Base-by-base conservation (phyloP, 2,113 vertebrate genomes). In the Scomber scombrus region DNA sequence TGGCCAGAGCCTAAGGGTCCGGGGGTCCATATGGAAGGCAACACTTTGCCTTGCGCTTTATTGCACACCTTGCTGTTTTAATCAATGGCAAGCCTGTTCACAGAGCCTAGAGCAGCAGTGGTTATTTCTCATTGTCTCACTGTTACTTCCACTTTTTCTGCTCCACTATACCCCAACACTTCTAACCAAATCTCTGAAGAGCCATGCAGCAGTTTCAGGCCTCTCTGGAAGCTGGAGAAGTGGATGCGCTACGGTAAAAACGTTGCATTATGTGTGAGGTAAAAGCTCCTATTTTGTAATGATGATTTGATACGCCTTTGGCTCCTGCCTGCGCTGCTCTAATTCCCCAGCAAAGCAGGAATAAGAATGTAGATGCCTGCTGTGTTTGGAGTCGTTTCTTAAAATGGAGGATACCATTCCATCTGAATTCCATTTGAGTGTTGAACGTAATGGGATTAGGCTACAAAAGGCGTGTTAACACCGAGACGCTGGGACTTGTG, bases 1-100 rank as follows among this genome's bases (percentile, higher is more conserved):
- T 90, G 94, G 95, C 95, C 92, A 95, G 94, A 95, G 96, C 96
- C 97, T 93, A 61, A 69, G 94, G 97, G 97, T 94, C 94, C 91
- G 90, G 86, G 81, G 94, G 95, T 95, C 97, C 97, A 98, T 96
- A 98, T 98, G 97, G 97, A 93, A 96, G 96, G 94, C 92, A 54
- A 89, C 93, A 91, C 92, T 93, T 93, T 88, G 92, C 92, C 92
- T 91, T 88, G 85, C 82, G 87, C 93, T 93, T 95, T 95, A 94
- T 94, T 95, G 93, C 94, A 95, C 93, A 95, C 94, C 94, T 95
- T 93, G 94, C 95, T 95, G 93, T 95, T 95, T 95, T 95, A 95
- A 96, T 95, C 95, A 95, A 95, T 95, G 94, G 94, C 95, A 95
- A 95, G 94, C 94, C 93, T 95, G 93, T 93, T 95, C 93, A 93